Percentiles rank a stretch among this genome's conserved stretches.
These are phyloP conservation scores for Volucella zonaria DNA, from an alignment of 2,888 invertebrate species.

Conservation along the genomic window DNA sequence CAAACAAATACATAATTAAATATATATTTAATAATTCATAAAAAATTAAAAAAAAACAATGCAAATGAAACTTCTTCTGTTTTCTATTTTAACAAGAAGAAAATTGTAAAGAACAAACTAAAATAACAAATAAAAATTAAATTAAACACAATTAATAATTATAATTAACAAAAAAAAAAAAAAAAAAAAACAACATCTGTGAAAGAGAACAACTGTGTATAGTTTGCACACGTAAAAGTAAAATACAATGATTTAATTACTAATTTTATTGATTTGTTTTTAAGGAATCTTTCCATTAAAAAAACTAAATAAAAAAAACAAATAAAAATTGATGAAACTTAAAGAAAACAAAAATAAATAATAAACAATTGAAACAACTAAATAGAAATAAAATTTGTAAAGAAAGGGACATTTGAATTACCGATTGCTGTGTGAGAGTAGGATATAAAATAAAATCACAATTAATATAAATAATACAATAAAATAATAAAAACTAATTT, in stretches of 20 bases:
- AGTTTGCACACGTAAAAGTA: constrained; percentile 51
- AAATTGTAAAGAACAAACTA: constrained; percentile 26
- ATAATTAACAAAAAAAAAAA: constrained; percentile 19
- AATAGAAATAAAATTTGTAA: constrained; percentile 47
- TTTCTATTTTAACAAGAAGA: constrained; percentile 34
- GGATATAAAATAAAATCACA: constrained; percentile 28
- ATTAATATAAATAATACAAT: constrained; percentile 22
- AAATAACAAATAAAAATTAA: constrained; percentile 26
- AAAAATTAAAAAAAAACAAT: constrained; percentile 7
- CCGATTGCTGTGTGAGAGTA: constrained; percentile 52
- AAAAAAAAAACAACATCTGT: constrained; percentile 47
- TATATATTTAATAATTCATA: constrained; percentile 68
- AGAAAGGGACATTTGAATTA: constrained; percentile 50
- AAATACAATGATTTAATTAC: constrained; percentile 23
- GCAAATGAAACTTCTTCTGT: constrained; percentile 28
- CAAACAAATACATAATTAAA: constrained; percentile 30
- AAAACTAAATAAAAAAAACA: constrained; percentile 2
- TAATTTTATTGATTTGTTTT: constrained; percentile 63
- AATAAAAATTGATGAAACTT: constrained; percentile 16
- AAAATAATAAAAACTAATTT: constrained; percentile 47
- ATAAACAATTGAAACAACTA: constrained; percentile 14
- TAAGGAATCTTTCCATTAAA: constrained; percentile 33
- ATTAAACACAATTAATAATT: neutral
- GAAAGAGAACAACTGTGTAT: constrained; percentile 50
- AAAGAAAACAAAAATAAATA: constrained; percentile 8